These are phyloP conservation scores for Scaptomyza parva DNA, from an alignment of 2,888 invertebrate species.

Conservation along the genomic window DNA sequence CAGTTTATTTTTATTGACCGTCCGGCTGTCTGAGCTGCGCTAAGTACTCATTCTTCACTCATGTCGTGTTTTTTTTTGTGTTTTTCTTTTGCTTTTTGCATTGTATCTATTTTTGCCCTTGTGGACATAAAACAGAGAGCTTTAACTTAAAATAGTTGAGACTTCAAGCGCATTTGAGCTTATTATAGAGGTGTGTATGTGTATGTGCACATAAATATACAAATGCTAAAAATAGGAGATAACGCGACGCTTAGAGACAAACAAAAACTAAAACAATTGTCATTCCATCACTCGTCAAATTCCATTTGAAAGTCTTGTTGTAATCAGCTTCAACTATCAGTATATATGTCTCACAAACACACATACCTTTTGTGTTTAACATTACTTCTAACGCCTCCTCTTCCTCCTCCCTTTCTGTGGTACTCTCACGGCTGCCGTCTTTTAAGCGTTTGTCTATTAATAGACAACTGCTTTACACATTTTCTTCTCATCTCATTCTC, in stretches of 20 bases:
- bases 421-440: conserved; percentile 20
- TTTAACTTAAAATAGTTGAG: conserved; percentile 5
- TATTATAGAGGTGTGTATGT: conserved; percentile 6
- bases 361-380: conserved; percentile 25
- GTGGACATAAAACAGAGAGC: not conserved
- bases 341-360: conserved; percentile 28
- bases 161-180: conserved; percentile 2
- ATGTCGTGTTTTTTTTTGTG: conserved; percentile 11
- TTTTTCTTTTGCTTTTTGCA: conserved; percentile 19
- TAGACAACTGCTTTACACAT: conserved; percentile 32
- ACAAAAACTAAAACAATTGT: conserved; percentile 29
- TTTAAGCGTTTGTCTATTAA: conserved; percentile 57
- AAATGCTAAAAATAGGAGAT: conserved; percentile 41
- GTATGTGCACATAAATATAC: too few species aligned
- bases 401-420: not conserved
- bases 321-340: conserved; percentile 59
- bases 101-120: conserved; percentile 34
- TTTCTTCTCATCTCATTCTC: conserved; percentile 5
- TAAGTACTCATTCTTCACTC: conserved; percentile 30
- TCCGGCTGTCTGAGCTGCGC: conserved; percentile 31
- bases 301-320: conserved; percentile 37
- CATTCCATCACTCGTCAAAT: conserved; percentile 51
- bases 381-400: conserved; percentile 6
- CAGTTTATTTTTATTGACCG: conserved; percentile 75
- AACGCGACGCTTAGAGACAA: conserved; percentile 25